Conservation (phyloP, 2,113 vertebrate species). For the Odocoileus virginianus region DNA sequence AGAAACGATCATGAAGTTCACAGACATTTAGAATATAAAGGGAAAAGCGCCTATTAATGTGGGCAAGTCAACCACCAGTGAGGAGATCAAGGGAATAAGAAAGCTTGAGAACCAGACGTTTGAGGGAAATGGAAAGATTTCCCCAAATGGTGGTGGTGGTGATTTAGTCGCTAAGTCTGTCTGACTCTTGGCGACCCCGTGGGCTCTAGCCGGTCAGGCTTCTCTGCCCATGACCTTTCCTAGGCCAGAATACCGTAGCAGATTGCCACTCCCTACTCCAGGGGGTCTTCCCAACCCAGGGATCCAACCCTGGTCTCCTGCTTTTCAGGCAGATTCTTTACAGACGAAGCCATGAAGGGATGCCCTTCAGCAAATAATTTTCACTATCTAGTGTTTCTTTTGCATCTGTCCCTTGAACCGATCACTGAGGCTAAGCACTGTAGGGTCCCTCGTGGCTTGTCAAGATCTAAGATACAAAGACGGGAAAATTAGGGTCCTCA, state of each 20-base stretch:
- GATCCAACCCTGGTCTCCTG: not conserved
- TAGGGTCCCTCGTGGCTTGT: not conserved
- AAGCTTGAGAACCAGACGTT: not conserved
- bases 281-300: not conserved
- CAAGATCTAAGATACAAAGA: not conserved
- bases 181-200: not conserved
- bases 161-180: not conserved
- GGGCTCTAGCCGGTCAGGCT: not conserved
- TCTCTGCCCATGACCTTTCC: not conserved
- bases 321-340: not conserved
- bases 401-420: not conserved
- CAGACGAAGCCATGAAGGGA: not conserved
- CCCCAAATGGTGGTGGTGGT: not conserved
- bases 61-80: not conserved
- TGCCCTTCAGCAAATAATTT: not conserved
- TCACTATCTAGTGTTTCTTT: not conserved
- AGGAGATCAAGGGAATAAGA: fast-evolving
- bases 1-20: not conserved
- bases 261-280: not conserved
- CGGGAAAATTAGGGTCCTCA: fast-evolving
- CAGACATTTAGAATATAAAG: fast-evolving
- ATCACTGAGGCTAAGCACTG: not conserved
- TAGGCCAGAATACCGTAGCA: not conserved
- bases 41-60: fast-evolving
- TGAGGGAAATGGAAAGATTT: not conserved